These are phyloP conservation scores for Coenonympha glycerion DNA, from an alignment of 2,888 invertebrate species.

Conservation along the genomic window DNA sequence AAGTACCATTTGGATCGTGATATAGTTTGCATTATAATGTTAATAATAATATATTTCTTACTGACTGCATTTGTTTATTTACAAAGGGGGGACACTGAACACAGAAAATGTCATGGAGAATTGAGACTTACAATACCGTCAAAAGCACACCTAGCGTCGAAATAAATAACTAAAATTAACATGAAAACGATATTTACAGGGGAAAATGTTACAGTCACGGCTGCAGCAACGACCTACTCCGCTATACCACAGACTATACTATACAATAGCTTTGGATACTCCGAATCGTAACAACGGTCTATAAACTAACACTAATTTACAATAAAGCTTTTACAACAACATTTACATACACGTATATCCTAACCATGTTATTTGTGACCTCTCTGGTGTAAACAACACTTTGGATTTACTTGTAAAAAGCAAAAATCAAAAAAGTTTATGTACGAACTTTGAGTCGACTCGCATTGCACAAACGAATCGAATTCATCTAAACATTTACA, in stretches of 20 bases:
- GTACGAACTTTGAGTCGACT: too few relatives aligned
- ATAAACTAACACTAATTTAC: slow-evolving; percentile 68
- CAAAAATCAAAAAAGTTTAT: background rate
- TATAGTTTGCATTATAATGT: too few relatives aligned
- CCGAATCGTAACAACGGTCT: slow-evolving; percentile 52
- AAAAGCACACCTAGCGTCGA: slow-evolving; percentile 58
- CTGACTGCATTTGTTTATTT: background rate
- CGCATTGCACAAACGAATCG: too few relatives aligned
- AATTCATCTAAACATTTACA: too few relatives aligned
- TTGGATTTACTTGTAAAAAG: slow-evolving; percentile 40
- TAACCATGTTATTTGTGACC: slow-evolving; percentile 43
- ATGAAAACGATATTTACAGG: slow-evolving; percentile 51
- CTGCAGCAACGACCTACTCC: slow-evolving; percentile 52
- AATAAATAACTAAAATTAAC: slow-evolving; percentile 70
- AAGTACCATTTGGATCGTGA: too few relatives aligned
- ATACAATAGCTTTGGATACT: slow-evolving; percentile 67
- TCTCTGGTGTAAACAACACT: slow-evolving; percentile 27
- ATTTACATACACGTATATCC: slow-evolving; percentile 63
- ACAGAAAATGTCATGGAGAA: slow-evolving; percentile 54
- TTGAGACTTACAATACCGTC: slow-evolving; percentile 48
- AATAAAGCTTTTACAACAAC: slow-evolving; percentile 75
- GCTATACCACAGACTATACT: too few relatives aligned
- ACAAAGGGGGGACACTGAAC: slow-evolving; percentile 4
- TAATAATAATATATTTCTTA: too few relatives aligned
- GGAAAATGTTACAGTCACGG: slow-evolving; percentile 41